Base-by-base conservation (phyloP, 2,113 vertebrate genomes). In the Channa maculata region DNA sequence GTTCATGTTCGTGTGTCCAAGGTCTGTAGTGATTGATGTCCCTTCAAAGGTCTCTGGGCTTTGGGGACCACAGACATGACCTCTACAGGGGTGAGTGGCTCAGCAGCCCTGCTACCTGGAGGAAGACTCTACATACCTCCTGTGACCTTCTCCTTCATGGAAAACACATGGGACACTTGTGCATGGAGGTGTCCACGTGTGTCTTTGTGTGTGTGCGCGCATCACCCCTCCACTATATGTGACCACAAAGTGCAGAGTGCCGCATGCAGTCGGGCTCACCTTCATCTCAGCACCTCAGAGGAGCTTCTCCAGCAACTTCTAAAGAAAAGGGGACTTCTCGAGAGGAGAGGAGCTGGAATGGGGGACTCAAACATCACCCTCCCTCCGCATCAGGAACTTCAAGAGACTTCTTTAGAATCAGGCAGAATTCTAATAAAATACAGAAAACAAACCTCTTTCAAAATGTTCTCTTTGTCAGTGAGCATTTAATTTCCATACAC, bases 11-110 rank as follows among this genome's bases (percentile, higher is more conserved):
- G 44, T 51, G 65, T 72, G 77, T 86, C 82, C 80, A 65, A 84
- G 86, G 74, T 80, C 81, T 81, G 83, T n/a, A 1, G 65, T 91
- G 90, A 92, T 88, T 90, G 88, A 92, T 92, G 91, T 55, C 83
- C 78, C 83, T 88, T 88, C 85, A 86, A 60, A 79, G 82, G 77
- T 84, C 82, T 65, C 34, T 2, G 89, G 91, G 88, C 83, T 86
- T 91, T 61, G 71, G 88, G 89, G 89, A 89, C 58, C 54, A 39
- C 68, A 78, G 68, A 60, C 46, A 58, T 86, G 84, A 90, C 84
- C 91, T 90, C 77, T 86, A 71, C 69, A 86, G 85, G 84, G 85
- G 86, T 84, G 82, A 86, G 78, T 82, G 76, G 84, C 79, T 83
- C 86, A 80, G 81, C 77, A 73, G 78, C 84, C 59, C 80, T 13